phyloP scores from a whole-genome alignment of 2,888 invertebrate species.

The Baccha elongata region DNA sequence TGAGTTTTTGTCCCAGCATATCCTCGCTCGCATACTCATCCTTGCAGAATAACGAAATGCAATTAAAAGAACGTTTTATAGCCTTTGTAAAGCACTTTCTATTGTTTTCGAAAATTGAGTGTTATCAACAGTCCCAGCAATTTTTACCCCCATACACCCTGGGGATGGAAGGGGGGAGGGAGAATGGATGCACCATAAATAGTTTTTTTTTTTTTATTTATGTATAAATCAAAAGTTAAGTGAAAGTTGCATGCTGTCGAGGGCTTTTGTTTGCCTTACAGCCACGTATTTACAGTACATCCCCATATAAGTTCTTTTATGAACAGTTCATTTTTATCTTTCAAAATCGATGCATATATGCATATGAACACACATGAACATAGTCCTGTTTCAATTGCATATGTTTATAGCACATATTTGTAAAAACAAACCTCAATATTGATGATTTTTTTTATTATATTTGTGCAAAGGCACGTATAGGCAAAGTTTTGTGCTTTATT shows the following conservation, averaged over 20 bases:
- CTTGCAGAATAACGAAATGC: conserved; percentile 77
- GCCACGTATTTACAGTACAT: conserved; percentile 5
- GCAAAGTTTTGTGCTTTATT: conserved; percentile 44
- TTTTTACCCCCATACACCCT: conserved; percentile 15
- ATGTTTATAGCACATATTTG: not conserved
- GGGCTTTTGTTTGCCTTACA: conserved; percentile 38
- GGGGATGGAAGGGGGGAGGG: not conserved
- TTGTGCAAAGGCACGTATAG: conserved; percentile 1
- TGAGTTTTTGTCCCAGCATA: conserved; percentile 6
- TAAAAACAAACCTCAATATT: not conserved
- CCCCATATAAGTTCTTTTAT: not conserved
- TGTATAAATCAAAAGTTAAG: conserved; percentile 81
- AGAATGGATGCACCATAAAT: not conserved
- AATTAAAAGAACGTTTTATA: conserved; percentile 82
- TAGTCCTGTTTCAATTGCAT: not conserved
- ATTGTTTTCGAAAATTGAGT: conserved; percentile 73
- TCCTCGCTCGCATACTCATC: not conserved
- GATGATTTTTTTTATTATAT: not conserved
- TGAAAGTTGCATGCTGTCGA: conserved; percentile 75
- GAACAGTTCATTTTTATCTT: conserved; percentile 54
- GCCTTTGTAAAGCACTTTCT: conserved; percentile 77
- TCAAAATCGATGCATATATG: conserved; percentile 63
- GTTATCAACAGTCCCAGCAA: conserved; percentile 72
- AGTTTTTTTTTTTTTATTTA: not conserved
- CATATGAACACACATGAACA: conserved; percentile 24